Evolutionary conservation across 2,888 invertebrate genomes (phyloP).

Genomic region (Mamestra brassicae): DNA sequence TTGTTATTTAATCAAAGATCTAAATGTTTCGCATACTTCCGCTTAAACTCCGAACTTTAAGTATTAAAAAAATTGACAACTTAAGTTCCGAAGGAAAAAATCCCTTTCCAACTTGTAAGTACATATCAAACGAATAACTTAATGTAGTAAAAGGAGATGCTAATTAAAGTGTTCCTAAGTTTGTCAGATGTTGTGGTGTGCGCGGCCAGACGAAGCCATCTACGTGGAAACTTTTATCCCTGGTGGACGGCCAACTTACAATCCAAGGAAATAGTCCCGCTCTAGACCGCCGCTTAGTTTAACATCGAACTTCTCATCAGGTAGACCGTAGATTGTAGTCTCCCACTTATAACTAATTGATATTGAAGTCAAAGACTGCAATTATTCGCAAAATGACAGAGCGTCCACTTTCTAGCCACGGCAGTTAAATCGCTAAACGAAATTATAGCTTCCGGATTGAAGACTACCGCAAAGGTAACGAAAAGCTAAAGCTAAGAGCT

Average conservation of each 20-base stretch:
- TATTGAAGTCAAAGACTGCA: constrained; percentile 41
- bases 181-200: constrained; percentile 73
- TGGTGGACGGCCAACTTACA: constrained; percentile 70
- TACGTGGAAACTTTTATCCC: constrained; percentile 80
- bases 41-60: constrained; percentile 64
- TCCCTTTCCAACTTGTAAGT: constrained; percentile 37
- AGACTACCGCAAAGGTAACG: constrained; percentile 61
- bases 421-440: constrained; percentile 48
- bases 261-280: constrained; percentile 71
- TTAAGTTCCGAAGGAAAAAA: constrained; percentile 43
- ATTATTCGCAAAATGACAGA: constrained; percentile 44
- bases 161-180: constrained; percentile 84
- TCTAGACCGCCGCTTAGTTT: constrained; percentile 65
- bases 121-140: constrained; percentile 53
- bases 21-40: constrained; percentile 71
- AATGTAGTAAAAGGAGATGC: constrained; percentile 68
- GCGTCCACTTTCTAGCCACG: constrained; percentile 12
- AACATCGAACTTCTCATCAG: constrained; percentile 60
- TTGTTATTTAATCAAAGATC: constrained; percentile 69
- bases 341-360: constrained; percentile 41
- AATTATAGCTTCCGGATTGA: constrained; percentile 67
- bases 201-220: constrained; percentile 74
- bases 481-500: constrained; percentile 62
- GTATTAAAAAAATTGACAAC: constrained; percentile 57
- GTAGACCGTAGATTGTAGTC: constrained; percentile 62